These are phyloP conservation scores for Melospiza georgiana DNA, from an alignment of 2,113 vertebrate species.

Conservation along the genomic window DNA sequence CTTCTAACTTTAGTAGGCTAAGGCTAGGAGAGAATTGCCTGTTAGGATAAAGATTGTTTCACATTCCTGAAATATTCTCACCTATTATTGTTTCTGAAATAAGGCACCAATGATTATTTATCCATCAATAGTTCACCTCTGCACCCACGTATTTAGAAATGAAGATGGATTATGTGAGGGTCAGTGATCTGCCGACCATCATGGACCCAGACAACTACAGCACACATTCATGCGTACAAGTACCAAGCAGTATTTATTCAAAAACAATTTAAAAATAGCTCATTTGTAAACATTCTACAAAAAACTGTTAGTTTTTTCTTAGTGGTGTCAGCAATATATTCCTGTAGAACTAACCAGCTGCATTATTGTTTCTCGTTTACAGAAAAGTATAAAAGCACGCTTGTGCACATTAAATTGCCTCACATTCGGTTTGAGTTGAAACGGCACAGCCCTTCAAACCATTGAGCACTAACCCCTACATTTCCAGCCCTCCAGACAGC, in stretches of 20 bases:
- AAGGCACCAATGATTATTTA: slow-evolving; percentile 21
- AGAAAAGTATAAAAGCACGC: background rate
- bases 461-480: background rate
- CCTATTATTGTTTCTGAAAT: slow-evolving; percentile 16
- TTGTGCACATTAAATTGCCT: background rate
- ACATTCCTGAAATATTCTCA: slow-evolving; percentile 54
- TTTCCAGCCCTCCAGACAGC: background rate
- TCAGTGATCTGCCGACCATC: background rate
- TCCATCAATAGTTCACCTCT: background rate
- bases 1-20: slow-evolving; percentile 62
- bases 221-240: slow-evolving; percentile 7
- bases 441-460: background rate
- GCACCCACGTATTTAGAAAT: background rate
- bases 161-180: background rate
- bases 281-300: slow-evolving; percentile 65
- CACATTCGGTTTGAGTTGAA: background rate
- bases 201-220: background rate
- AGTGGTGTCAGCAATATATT: slow-evolving; percentile 54
- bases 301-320: slow-evolving; percentile 55
- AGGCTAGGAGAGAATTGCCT: slow-evolving; percentile 37
- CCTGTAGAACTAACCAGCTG: slow-evolving; percentile 28
- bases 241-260: slow-evolving; percentile 38
- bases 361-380: background rate
- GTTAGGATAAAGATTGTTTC: slow-evolving; percentile 38
- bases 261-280: slow-evolving; percentile 2